Evolutionary conservation across 1,140 invertebrate species (phyloP).

Genomic region (Drosophila kurseongensis): DNA sequence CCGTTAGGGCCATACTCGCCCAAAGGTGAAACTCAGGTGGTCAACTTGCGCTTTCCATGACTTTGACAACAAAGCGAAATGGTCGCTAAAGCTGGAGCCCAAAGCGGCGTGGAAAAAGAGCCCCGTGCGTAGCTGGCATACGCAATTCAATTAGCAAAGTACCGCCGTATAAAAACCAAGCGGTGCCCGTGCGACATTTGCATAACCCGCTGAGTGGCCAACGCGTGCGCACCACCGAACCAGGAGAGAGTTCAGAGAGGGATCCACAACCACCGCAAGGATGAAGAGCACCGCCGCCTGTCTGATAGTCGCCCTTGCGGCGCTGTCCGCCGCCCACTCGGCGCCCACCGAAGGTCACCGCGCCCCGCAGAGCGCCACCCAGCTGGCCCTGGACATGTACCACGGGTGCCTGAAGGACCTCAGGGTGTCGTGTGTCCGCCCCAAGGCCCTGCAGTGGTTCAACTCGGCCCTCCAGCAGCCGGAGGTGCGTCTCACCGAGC

Average conservation of each 20-base stretch:
- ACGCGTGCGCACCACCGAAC: slow-evolving; percentile 64
- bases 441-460: slow-evolving; percentile 90
- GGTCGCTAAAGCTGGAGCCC: slow-evolving; percentile 55
- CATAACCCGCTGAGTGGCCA: slow-evolving; percentile 82
- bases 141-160: slow-evolving; percentile 82
- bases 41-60: slow-evolving; percentile 78
- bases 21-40: slow-evolving; percentile 63
- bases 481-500: slow-evolving; percentile 89
- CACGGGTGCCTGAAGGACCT: slow-evolving; percentile 87
- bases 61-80: slow-evolving; percentile 62
- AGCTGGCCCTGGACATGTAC: slow-evolving; percentile 87
- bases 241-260: slow-evolving; percentile 15
- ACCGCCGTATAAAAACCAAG: slow-evolving; percentile 82
- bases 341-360: slow-evolving; percentile 42
- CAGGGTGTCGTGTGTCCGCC: slow-evolving; percentile 89
- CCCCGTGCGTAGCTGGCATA: slow-evolving; percentile 57
- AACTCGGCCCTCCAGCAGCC: slow-evolving; percentile 88
- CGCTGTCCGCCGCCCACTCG: slow-evolving; percentile 48
- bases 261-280: slow-evolving; percentile 34
- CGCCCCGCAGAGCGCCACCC: slow-evolving; percentile 85
- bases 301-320: slow-evolving; percentile 55
- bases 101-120: slow-evolving; percentile 46
- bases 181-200: slow-evolving; percentile 66
- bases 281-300: slow-evolving; percentile 57
- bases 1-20: not conserved